These are phyloP conservation scores for Ctenicera cuprea DNA, from an alignment of 2,888 invertebrate species.

Conservation along the genomic window DNA sequence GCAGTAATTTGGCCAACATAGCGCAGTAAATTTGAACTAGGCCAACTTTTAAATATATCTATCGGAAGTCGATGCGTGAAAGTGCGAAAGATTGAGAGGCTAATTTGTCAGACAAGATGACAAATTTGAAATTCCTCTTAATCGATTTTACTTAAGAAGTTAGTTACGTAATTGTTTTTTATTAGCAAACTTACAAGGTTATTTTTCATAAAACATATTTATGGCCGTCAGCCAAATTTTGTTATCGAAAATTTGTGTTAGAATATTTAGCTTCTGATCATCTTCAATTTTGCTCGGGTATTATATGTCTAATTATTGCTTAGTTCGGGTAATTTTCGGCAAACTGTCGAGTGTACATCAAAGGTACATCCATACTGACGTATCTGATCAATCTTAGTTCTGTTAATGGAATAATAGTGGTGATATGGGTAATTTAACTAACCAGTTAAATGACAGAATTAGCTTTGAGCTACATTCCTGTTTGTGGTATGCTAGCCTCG, in stretches of 20 bases:
- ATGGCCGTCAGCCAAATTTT: not conserved
- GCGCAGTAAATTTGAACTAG: no score
- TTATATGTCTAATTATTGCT: no score
- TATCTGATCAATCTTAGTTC: conserved; percentile 14
- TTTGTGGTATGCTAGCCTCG: not conserved
- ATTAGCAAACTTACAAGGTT: not conserved
- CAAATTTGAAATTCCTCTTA: conserved; percentile 5
- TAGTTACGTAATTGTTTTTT: not conserved
- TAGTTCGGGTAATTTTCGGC: no score
- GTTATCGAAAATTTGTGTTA: no score
- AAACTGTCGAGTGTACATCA: not conserved
- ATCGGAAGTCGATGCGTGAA: not conserved
- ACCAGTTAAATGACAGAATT: not conserved
- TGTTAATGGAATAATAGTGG: conserved; percentile 13
- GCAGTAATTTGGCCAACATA: no score
- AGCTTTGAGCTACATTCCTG: not conserved
- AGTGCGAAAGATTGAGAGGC: conserved; percentile 12
- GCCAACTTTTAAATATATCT: no score
- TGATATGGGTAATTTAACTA: conserved; percentile 9
- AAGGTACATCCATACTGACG: not conserved
- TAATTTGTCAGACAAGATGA: conserved; percentile 16
- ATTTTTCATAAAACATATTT: not conserved
- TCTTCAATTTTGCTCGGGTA: no score
- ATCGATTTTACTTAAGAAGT: not conserved
- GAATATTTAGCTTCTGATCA: no score